Base-by-base conservation (phyloP, 2,113 vertebrate genomes). In the Solea solea region DNA sequence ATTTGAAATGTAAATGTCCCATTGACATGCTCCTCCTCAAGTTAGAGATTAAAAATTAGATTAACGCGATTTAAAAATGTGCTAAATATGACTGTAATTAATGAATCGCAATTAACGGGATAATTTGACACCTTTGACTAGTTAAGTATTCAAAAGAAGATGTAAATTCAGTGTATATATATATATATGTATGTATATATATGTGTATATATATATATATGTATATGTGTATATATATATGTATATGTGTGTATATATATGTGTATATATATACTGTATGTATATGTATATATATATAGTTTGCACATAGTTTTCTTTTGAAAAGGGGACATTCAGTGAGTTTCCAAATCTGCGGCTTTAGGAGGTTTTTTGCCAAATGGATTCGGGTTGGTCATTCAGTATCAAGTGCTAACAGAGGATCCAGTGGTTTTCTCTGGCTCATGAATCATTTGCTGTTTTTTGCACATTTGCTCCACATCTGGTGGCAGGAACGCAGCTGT, bases 391-490 rank as follows among this genome's bases (percentile, higher is more conserved):
- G 62, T 76, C 70, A 44, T 16, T 73, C 28, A 28, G 74, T 62
- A 81, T 85, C 34, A 40, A 81, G 60, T 40, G 42, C 67, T 73
- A 65, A 78, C 74, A 45, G 59, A 28, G n/a, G 74, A 72, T 82
- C 80, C 82, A 72, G 57, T 66, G 59, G 53, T 61, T 69, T 44
- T 66, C 64, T 83, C 71, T 76, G 76, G 62, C 83, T 66, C 80
- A 50, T 75, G 65, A 82, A 72, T 83, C 79, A 81, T 81, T 76
- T 42, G 60, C 75, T 78, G 46, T 67, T 77, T 77, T 64, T 46
- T 46, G 64, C 80, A 82, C 81, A 74, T 82, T 84, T 68, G 63
- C 54, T 82, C 53, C 85, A 88, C 86, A 91, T 91, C 85, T 86
- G 88, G 80, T 73, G 83, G 73, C 68, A 73, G 72, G 65, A 73